phyloP scores from a whole-genome alignment of 64 coral and sea anemone genomes.

The Montipora capricornis region DNA sequence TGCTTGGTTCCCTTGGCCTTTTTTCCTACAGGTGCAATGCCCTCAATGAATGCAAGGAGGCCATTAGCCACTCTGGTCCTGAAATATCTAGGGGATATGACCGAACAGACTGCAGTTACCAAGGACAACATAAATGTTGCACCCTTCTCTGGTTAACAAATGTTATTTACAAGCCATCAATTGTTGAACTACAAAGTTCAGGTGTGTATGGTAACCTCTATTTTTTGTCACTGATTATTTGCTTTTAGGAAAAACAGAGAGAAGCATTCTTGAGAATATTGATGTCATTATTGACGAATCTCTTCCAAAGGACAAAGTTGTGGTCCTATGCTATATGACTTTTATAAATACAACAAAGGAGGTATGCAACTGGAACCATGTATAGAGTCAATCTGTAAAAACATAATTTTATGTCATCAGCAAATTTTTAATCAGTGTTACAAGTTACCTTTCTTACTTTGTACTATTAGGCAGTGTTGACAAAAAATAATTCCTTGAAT shows the following conservation, averaged over 20 bases:
- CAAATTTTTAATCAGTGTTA: too few relatives aligned
- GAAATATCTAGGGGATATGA: background rate
- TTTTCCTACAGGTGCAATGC: background rate
- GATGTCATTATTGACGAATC: background rate
- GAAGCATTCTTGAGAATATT: background rate
- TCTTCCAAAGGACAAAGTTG: background rate
- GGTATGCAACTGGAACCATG: background rate
- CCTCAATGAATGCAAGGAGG: background rate
- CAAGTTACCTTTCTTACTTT: too few relatives aligned
- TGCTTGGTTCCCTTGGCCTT: background rate
- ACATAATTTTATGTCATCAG: too few relatives aligned
- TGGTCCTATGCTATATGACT: background rate
- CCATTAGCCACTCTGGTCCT: background rate
- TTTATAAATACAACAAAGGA: background rate
- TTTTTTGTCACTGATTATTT: background rate
- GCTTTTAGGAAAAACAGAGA: background rate
- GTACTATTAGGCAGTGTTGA: too few relatives aligned
- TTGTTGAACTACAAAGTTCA: too few relatives aligned
- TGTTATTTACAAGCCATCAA: background rate
- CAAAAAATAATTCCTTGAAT: too few relatives aligned
- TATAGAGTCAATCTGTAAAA: background rate
- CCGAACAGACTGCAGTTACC: constrained; percentile 36
- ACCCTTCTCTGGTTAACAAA: background rate
- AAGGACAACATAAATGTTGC: constrained; percentile 49
- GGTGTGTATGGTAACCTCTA: background rate